phyloP scores from a whole-genome alignment of 2,113 vertebrate genomes.

The Perca flavescens region DNA sequence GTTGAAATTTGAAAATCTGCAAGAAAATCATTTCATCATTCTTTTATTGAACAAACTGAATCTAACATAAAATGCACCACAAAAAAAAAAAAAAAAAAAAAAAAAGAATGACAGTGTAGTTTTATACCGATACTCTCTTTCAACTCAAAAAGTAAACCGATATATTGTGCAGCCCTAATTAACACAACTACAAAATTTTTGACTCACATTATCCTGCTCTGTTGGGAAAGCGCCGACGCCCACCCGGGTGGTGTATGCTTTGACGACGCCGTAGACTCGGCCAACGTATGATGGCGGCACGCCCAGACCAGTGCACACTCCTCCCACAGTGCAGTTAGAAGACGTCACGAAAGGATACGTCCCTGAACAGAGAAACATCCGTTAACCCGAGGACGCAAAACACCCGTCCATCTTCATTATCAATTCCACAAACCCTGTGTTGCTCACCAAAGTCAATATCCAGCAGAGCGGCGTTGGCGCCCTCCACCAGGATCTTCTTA shows the following conservation, averaged over 20 bases:
- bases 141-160: too few relatives aligned
- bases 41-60: too few relatives aligned
- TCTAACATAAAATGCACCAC: too few relatives aligned
- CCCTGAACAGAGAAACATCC: slow-evolving; percentile 60
- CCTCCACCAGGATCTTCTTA: slow-evolving; percentile 89
- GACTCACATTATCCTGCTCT: slow-evolving; percentile 86
- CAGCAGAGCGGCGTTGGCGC: slow-evolving; percentile 87
- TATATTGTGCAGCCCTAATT: too few relatives aligned
- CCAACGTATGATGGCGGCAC: slow-evolving; percentile 84
- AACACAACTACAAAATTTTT: neutral
- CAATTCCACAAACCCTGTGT: neutral
- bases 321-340: slow-evolving; percentile 88
- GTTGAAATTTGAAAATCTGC: too few relatives aligned
- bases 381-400: neutral
- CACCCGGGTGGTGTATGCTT: slow-evolving; percentile 87
- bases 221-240: slow-evolving; percentile 88
- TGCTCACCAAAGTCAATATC: slow-evolving; percentile 88
- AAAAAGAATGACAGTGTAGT: too few relatives aligned
- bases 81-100: too few relatives aligned
- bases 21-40: too few relatives aligned
- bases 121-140: too few relatives aligned
- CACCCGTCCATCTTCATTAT: neutral
- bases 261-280: slow-evolving; percentile 87
- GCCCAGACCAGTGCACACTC: slow-evolving; percentile 88
- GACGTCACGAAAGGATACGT: slow-evolving; percentile 89